Conservation (phyloP, 2,888 invertebrate species). For the Andrena minutula region DNA sequence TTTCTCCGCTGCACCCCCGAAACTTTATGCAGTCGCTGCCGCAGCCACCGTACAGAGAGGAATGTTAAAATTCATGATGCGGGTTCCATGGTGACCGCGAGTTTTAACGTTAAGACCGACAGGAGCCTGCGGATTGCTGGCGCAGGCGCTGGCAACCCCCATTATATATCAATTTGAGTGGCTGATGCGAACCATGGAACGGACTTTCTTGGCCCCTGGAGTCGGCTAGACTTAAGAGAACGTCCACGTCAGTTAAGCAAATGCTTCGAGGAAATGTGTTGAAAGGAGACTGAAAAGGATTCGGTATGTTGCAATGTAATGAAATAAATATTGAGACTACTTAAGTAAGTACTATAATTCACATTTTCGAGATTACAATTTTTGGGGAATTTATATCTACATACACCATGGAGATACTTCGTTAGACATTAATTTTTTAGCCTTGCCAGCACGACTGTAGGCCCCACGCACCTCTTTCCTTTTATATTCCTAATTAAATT, state of each 20-base stretch:
- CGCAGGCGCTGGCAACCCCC: background rate
- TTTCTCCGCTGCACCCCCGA: conserved; percentile 23
- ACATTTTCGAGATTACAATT: too few relatives aligned
- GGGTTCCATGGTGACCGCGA: conserved; percentile 46
- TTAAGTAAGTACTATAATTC: too few relatives aligned
- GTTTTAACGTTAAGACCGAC: conserved; percentile 42
- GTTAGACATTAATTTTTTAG: background rate
- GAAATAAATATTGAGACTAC: too few relatives aligned
- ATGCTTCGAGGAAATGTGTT: too few relatives aligned
- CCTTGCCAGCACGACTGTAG: background rate
- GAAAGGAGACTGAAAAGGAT: too few relatives aligned
- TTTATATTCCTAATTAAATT: conserved; percentile 28
- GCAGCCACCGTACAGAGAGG: background rate
- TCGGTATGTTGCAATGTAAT: too few relatives aligned
- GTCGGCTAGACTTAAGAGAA: background rate
- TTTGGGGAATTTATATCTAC: too few relatives aligned
- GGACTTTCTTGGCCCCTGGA: background rate
- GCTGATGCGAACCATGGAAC: background rate
- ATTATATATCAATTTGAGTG: conserved; percentile 22
- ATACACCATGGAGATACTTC: too few relatives aligned
- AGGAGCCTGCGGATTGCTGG: conserved; percentile 7
- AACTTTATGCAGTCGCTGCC: conserved; percentile 45
- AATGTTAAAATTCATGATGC: conserved; percentile 57
- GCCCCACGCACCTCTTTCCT: background rate
- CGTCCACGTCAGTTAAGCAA: background rate